Evolutionary conservation across 2,888 invertebrate species (phyloP).

Genomic region (Aphidoletes aphidimyza): DNA sequence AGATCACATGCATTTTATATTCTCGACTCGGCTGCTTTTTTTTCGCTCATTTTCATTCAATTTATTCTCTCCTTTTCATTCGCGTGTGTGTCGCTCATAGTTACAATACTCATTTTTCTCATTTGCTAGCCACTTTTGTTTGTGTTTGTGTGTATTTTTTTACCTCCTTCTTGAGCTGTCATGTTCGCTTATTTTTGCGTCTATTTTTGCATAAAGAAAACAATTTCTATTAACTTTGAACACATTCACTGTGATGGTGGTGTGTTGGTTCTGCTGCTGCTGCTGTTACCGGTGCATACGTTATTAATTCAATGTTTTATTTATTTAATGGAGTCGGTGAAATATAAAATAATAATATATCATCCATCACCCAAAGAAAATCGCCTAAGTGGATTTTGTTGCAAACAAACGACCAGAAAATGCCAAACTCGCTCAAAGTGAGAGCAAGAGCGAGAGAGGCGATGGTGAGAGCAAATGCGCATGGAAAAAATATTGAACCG

Average conservation of each 20-base stretch:
- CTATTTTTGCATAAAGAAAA: constrained; percentile 50
- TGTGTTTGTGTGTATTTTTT: neutral
- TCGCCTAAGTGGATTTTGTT: constrained; percentile 47
- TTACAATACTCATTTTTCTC: constrained; percentile 44
- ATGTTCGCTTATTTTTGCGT: constrained; percentile 14
- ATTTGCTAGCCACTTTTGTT: neutral
- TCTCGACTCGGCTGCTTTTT: no score
- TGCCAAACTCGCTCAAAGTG: neutral
- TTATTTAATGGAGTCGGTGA: constrained; percentile 50
- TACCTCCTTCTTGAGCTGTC: constrained; percentile 17
- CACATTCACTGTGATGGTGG: constrained; percentile 5
- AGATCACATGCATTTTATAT: constrained; percentile 52
- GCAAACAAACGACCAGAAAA: neutral
- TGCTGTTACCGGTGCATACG: neutral
- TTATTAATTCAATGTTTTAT: constrained; percentile 53
- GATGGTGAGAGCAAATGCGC: neutral
- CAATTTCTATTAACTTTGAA: constrained; percentile 48
- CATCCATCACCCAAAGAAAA: constrained; percentile 45
- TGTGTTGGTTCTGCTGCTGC: neutral
- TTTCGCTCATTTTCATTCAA: constrained; percentile 26
- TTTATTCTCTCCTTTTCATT: neutral
- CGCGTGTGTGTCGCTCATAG: neutral
- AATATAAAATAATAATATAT: constrained; percentile 51
- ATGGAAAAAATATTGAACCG: neutral
- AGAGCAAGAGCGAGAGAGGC: neutral